Evolutionary conservation across 2,797 vertebrate species (phyloP), one percentile per base, ranked within the genome.

Genomic region (Pangasius krempfi): DNA sequence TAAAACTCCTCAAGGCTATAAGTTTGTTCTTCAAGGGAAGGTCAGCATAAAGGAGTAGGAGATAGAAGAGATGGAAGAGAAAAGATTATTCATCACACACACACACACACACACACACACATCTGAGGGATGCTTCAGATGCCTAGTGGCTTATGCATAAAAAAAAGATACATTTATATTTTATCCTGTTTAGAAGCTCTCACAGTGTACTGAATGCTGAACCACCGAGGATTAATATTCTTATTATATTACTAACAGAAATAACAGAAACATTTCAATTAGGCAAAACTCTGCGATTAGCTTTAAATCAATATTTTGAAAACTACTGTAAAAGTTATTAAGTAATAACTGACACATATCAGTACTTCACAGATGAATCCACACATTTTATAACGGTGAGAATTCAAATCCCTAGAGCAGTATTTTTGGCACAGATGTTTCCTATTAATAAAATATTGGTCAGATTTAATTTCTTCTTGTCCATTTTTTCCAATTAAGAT

Each of bases 371-470:
- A 64, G 33, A 50, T 3, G 5, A 82, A 25, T 27, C 33, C 33
- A 44, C 33, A 7, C 10, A 7, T 82, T 25, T 40, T 82, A 40
- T 47, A 7, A 40, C 9, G 27, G 68, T 18, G 33, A 75, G 68
- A 75, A 85, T 33, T 85, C n/a, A 52, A 12, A 40, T 72, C 47
- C 56, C 4, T 50, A 20, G 52, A 56, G 1, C 50, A 33, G 82
- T 70, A 60, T 60, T 60, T 86, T 13, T 86, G 33, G 13, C 9
- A 22, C 50, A 73, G 52, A 56, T 84, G 66, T 60, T 58, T 76
- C 18, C 22, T 20, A 88, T 88, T 64, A 62, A 30, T 37, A 1
- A 54, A 18, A 50, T 20, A 47, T 50, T n/a, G 27, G 40, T 62
- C 47, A 86, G 47, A 86, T 76, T 4, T 33, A 54, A 70, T 70